Evolutionary conservation across 1,140 invertebrate species (phyloP).

Genomic region (silkworm (Bombyx mori)): ASM3026992v2 NC_085114.1:10727001-10727500

Average conservation of each 20-base stretch:
- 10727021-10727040: too few relatives aligned
- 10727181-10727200: conserved; percentile 58
- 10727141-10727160: conserved; percentile 46
- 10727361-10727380: too few relatives aligned
- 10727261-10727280: conserved; percentile 59
- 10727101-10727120: conserved; percentile 50
- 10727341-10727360: too few relatives aligned
- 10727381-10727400: too few relatives aligned
- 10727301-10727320: conserved; percentile 62
- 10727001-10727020: too few relatives aligned
- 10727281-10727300: conserved; percentile 54
- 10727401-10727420: too few relatives aligned
- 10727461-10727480: too few relatives aligned
- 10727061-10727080: too few relatives aligned
- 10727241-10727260: conserved; percentile 77
- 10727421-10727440: too few relatives aligned
- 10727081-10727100: conserved; percentile 22
- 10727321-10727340: conserved; percentile 34
- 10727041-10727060: too few relatives aligned
- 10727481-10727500: too few relatives aligned
- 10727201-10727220: conserved; percentile 44
- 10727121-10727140: conserved; percentile 50
- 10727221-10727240: conserved; percentile 73
- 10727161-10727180: conserved; percentile 43
- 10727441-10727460: too few relatives aligned